A percentile compares a stretch with the other conserved stretches of the same genome.
Conservation (phyloP, 2,888 invertebrate genomes). For the Cinara cedri region DNA sequence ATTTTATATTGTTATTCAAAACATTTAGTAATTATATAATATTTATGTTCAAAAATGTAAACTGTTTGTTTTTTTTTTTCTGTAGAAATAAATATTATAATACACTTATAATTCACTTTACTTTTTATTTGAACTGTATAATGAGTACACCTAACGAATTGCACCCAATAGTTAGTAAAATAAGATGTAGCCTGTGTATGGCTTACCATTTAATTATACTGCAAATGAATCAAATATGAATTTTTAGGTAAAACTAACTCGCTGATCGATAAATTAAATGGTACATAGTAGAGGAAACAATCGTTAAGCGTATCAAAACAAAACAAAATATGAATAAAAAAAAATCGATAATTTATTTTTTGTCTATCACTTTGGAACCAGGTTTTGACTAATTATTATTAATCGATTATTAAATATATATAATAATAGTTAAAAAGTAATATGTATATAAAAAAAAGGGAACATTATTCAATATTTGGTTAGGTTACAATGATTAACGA, state of each 20-base stretch:
- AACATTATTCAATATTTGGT: conserved; percentile 42
- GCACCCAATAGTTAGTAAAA: neutral
- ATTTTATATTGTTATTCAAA: conserved; percentile 43
- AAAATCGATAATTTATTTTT: neutral
- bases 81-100: conserved; percentile 14
- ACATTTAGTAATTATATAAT: conserved; percentile 18
- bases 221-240: neutral
- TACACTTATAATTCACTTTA: neutral
- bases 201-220: neutral
- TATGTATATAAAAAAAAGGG: conserved; percentile 3
- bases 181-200: neutral
- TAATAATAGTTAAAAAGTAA: neutral
- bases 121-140: conserved; percentile 1
- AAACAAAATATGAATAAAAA: neutral
- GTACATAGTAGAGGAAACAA: neutral
- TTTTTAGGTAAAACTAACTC: neutral
- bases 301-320: neutral
- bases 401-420: neutral
- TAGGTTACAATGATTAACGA: conserved; percentile 46
- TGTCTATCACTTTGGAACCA: neutral
- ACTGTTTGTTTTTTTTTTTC: conserved; percentile 17
- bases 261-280: no score
- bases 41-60: conserved; percentile 31
- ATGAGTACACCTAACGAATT: neutral
- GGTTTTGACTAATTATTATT: neutral